Base-by-base conservation (phyloP, 2,888 invertebrate species). In the Agrochola circellaris region DNA sequence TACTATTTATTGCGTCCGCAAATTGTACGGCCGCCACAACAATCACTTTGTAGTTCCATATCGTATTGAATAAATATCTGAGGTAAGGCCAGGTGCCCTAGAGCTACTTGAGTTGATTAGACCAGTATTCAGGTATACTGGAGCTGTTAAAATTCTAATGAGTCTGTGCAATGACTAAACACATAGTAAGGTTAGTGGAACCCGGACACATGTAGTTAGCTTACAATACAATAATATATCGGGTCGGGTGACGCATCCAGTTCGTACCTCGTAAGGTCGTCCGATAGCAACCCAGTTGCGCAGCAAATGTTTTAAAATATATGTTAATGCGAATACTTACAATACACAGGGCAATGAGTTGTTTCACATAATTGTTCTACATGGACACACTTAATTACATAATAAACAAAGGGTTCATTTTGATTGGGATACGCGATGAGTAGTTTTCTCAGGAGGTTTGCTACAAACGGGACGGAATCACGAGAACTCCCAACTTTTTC, bases 241-340 rank as follows among this genome's bases (percentile, higher is more conserved):
- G 81, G 89, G 88, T 87, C 83, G 82, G 85, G 75, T 93, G 93
- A 93, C 93, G 90, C 93, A 93, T 92, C 89, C 84, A 87, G 84
- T 83, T 83, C 76, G 79, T 83, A 73, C 73, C 72, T 75, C 81
- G 79, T 79, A 90, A 92, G 91, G 91, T 91, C 91, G 91, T 74
- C 87, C 75, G 92, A 93, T 92, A 92, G 87, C 90, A 90, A 89
- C 87, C 87, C 89, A 92, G 93, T 94, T 94, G 93, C 93, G 93
- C 92, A 92, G 92, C 90, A 84, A 90, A 90, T 87, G 86, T 89
- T 92, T 88, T 85, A 88, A 91, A 68, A 60, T 60, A 9, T 58
- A 88, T 91, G 79, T 86, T 77, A 79, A 81, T 76, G 68, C 54
- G 64, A 42, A 66, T 77, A 76, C 68, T 70, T 71, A 79, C 68